These are phyloP conservation scores for Accipiter virgatus DNA, from an alignment of 2,113 vertebrate species.

Conservation along the genomic window DNA sequence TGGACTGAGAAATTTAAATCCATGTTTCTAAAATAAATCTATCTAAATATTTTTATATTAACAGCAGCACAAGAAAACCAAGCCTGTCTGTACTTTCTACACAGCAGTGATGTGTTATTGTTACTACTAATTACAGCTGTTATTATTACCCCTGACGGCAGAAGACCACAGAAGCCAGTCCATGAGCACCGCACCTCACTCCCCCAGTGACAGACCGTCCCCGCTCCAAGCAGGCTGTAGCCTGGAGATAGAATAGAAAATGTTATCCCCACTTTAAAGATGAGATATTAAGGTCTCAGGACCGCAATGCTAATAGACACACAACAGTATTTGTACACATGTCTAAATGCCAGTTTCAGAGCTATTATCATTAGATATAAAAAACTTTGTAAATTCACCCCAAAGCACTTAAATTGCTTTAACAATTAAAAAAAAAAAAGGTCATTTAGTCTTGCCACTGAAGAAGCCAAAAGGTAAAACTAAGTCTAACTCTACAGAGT, in stretches of 20 bases:
- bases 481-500: neutral
- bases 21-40: conserved; percentile 35
- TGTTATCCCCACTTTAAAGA: neutral
- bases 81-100: neutral
- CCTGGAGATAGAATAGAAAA: neutral
- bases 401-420: neutral
- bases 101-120: neutral
- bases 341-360: neutral
- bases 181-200: neutral
- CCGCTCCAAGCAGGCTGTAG: neutral
- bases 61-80: neutral
- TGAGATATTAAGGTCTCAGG: neutral
- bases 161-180: neutral
- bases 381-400: neutral
- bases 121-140: neutral
- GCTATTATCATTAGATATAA: neutral
- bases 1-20: conserved; percentile 4
- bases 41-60: conserved; percentile 30
- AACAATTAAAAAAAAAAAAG: neutral
- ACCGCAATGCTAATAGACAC: neutral
- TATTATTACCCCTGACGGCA: neutral
- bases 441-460: neutral
- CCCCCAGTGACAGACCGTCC: neutral
- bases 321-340: accelerated
- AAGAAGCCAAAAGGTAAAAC: neutral